A percentile compares a stretch with the other conserved stretches of the same genome.
phyloP scores from a whole-genome alignment of 2,888 invertebrate species.

The Odontocerum albicorne region DNA sequence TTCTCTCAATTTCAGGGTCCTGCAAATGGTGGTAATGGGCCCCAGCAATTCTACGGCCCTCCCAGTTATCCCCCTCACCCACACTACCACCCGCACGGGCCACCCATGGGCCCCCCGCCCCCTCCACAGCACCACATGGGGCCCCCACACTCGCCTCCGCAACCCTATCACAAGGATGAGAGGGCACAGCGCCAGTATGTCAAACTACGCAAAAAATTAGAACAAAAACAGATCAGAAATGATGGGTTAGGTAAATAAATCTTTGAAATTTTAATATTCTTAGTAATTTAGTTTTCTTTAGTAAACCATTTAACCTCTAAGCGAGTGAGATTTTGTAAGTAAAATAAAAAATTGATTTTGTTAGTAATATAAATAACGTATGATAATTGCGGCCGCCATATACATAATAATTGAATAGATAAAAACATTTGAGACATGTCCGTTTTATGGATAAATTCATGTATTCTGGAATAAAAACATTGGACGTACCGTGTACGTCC shows the following conservation, averaged over 20 bases:
- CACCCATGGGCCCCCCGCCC: conserved; percentile 49
- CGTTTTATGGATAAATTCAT: no score
- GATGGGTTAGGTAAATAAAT: conserved; percentile 59
- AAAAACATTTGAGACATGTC: no score
- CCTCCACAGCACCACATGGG: conserved; percentile 66
- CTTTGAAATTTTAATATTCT: no score
- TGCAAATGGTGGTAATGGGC: conserved; percentile 67
- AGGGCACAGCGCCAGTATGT: conserved; percentile 75
- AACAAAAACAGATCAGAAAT: conserved; percentile 63
- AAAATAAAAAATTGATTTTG: no score
- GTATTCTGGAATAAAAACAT: no score
- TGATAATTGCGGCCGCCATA: no score
- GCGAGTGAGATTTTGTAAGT: no score
- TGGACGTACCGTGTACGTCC: no score
- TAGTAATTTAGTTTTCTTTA: no score
- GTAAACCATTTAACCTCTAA: no score
- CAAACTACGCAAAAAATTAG: conserved; percentile 75
- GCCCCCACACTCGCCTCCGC: conserved; percentile 61
- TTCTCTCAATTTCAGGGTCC: conserved; percentile 58
- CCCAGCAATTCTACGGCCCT: conserved; percentile 55
- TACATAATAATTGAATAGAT: no score
- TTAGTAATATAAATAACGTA: no score
- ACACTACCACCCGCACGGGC: conserved; percentile 58
- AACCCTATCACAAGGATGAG: conserved; percentile 71
- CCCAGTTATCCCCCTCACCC: conserved; percentile 55